These are phyloP conservation scores for Peromyscus californicus DNA, from an alignment of 2,113 vertebrate genomes.

Conservation along the genomic window DNA sequence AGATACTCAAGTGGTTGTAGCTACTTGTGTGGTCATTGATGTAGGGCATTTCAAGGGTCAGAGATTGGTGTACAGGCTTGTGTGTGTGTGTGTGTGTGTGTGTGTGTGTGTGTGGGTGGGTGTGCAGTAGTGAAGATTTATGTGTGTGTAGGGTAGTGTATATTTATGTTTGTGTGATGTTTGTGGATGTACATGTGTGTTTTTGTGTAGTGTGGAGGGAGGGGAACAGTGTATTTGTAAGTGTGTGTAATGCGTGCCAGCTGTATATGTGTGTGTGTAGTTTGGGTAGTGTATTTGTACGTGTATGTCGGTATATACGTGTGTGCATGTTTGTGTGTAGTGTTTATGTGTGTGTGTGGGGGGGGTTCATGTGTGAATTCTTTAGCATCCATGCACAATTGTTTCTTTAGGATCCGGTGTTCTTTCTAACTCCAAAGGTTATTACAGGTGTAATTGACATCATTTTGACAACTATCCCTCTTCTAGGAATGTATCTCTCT, in stretches of 20 bases:
- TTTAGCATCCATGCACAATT: neutral
- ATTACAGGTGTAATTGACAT: neutral
- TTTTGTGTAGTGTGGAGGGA: neutral
- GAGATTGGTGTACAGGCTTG: neutral
- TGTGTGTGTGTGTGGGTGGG: neutral
- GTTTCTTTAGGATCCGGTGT: neutral
- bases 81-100: neutral
- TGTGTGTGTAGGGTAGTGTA: neutral
- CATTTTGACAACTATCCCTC: neutral
- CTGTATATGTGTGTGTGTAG: neutral
- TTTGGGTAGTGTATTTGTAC: neutral
- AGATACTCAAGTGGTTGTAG: neutral
- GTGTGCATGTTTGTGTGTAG: neutral
- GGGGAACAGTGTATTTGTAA: neutral
- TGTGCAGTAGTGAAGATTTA: neutral
- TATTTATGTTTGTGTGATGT: neutral
- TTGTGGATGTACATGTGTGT: neutral
- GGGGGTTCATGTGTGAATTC: neutral
- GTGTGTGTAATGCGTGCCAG: neutral
- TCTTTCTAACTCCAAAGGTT: neutral
- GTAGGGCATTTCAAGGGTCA: neutral
- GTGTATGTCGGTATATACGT: neutral
- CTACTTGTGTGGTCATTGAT: neutral
- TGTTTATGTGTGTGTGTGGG: neutral
- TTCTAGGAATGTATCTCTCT: neutral